Percentiles rank a stretch among this genome's conserved stretches.
phyloP scores from a whole-genome alignment of 2,888 invertebrate species.

The Eupithecia insigniata region DNA sequence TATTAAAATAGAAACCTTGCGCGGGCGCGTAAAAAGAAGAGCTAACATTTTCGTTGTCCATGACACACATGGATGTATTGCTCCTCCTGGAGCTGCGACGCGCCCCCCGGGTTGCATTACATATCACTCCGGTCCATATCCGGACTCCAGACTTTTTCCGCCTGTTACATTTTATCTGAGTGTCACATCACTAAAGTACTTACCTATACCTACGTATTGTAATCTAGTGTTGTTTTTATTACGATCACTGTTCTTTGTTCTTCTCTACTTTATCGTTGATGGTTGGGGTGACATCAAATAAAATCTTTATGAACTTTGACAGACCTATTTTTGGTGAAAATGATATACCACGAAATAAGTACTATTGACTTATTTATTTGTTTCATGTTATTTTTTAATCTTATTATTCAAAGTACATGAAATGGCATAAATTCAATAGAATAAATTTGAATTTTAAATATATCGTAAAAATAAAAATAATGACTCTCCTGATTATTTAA shows the following conservation, averaged over 20 bases:
- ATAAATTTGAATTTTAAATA: background rate
- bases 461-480: no score
- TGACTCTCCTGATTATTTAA: background rate
- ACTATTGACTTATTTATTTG: background rate
- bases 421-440: background rate
- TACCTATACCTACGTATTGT: background rate
- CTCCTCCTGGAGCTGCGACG: background rate
- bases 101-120: no score
- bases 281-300: constrained; percentile 6
- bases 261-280: constrained; percentile 3
- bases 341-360: background rate
- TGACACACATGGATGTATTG: background rate
- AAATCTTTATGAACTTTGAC: constrained; percentile 7
- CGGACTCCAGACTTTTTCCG: background rate
- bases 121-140: background rate
- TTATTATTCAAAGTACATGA: background rate
- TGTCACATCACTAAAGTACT: constrained; percentile 3
- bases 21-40: background rate
- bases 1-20: background rate
- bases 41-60: background rate
- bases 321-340: background rate
- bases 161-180: background rate
- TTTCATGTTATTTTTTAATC: background rate
- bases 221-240: constrained; percentile 7
- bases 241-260: constrained; percentile 9